Evolutionary conservation across 2,888 invertebrate genomes (phyloP).

Genomic region (Perithous albicinctus): DNA sequence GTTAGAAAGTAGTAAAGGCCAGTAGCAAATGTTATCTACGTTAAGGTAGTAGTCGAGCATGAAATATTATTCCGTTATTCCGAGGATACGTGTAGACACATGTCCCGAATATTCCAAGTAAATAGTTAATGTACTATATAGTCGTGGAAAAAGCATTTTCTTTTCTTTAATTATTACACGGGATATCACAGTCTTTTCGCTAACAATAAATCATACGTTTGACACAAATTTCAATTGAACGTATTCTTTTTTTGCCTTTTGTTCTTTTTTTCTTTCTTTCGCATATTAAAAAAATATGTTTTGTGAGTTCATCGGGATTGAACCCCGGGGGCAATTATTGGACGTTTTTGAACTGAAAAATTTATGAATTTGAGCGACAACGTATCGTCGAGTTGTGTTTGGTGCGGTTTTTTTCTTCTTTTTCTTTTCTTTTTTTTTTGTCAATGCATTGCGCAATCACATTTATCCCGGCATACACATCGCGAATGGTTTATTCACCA

Average conservation of each 20-base stretch:
- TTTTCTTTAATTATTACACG: constrained; percentile 49
- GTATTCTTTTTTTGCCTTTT: neutral
- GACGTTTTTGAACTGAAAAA: constrained; percentile 37
- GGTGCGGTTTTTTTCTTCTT: too few species aligned
- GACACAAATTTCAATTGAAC: constrained; percentile 47
- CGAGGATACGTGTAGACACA: neutral
- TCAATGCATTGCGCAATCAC: constrained; percentile 50
- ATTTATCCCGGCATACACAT: constrained; percentile 18
- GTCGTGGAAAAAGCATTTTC: constrained; percentile 48
- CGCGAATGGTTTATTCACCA: constrained; percentile 7
- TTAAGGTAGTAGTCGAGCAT: constrained; percentile 45
- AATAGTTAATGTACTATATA: constrained; percentile 45
- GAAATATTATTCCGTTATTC: constrained; percentile 23
- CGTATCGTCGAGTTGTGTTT: constrained; percentile 38
- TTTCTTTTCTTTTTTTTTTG: too few species aligned
- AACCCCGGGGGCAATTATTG: constrained; percentile 24
- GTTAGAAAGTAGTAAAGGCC: constrained; percentile 60
- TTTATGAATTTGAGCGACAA: constrained; percentile 54
- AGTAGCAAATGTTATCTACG: constrained; percentile 42
- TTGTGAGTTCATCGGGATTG: constrained; percentile 44
- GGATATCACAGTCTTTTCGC: constrained; percentile 71
- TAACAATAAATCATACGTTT: constrained; percentile 67
- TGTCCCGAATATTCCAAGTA: constrained; percentile 36
- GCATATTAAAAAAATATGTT: constrained; percentile 61
- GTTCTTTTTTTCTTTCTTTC: constrained; percentile 23